These are phyloP conservation scores for Vulpes ferrilata DNA, from an alignment of 2,113 vertebrate species.

Conservation along the genomic window DNA sequence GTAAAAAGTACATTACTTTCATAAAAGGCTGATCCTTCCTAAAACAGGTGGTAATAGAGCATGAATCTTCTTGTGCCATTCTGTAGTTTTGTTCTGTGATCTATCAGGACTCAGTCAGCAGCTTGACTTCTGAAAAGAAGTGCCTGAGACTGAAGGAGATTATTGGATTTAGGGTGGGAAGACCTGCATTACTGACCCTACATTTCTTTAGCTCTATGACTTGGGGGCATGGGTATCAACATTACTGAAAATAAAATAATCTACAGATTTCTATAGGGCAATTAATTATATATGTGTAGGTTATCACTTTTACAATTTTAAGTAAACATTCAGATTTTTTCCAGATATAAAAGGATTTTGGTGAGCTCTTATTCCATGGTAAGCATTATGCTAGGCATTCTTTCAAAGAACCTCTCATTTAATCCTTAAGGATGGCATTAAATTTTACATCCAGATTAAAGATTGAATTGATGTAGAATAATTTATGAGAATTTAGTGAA, in stretches of 20 bases:
- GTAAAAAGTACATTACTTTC: neutral
- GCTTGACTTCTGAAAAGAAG: constrained; percentile 7
- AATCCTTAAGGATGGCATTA: neutral
- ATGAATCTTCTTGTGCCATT: constrained; percentile 15
- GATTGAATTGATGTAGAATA: neutral
- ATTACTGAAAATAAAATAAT: neutral
- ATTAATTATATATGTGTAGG: neutral
- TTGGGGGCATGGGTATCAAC: neutral
- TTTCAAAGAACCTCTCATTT: neutral
- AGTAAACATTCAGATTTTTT: neutral
- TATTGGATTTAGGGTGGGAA: neutral
- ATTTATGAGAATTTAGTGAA: neutral
- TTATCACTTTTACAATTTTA: neutral
- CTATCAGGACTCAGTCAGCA: constrained; percentile 31
- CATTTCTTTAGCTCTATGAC: neutral
- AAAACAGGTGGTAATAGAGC: neutral
- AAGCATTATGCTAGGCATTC: neutral
- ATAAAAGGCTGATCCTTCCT: constrained; percentile 52
- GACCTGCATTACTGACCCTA: neutral
- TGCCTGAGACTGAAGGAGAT: neutral
- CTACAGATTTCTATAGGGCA: neutral
- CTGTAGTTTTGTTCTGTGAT: constrained; percentile 25
- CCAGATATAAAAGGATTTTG: neutral
- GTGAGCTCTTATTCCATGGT: neutral
- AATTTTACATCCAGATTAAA: constrained; percentile 9